phyloP scores from a whole-genome alignment of 2,113 vertebrate genomes.

The Uria aalge region DNA sequence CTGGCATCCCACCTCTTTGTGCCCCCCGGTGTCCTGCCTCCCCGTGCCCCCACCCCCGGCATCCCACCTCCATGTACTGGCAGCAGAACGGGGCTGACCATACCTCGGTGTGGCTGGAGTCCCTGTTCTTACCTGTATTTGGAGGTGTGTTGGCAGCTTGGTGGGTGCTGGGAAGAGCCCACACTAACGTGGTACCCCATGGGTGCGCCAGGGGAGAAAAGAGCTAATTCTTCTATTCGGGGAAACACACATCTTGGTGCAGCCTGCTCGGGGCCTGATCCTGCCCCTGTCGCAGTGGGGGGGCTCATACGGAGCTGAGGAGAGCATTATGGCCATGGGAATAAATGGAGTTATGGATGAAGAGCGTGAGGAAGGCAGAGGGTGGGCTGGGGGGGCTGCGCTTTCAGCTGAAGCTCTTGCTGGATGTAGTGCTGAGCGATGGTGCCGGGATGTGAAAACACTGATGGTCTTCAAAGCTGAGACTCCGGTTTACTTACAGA shows the following conservation, averaged over 20 bases:
- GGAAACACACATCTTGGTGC: rapidly evolving
- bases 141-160: background rate
- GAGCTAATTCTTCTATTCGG: background rate
- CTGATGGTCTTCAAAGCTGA: background rate
- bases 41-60: rapidly evolving
- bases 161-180: background rate
- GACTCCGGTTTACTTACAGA: background rate
- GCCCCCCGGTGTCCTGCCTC: rapidly evolving
- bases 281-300: background rate
- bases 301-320: background rate
- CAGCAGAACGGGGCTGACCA: rapidly evolving
- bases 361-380: background rate
- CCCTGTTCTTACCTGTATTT: rapidly evolving
- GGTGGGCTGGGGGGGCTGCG: background rate
- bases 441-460: background rate
- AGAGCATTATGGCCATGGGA: background rate
- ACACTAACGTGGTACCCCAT: rapidly evolving
- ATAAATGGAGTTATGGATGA: background rate
- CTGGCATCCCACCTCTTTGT: too few species aligned
- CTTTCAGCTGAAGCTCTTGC: background rate
- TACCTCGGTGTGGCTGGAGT: background rate
- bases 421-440: background rate
- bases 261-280: background rate
- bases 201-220: rapidly evolving
- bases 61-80: rapidly evolving